phyloP scores from a whole-genome alignment of 2,888 invertebrate species.

The Orthosia gracilis region DNA sequence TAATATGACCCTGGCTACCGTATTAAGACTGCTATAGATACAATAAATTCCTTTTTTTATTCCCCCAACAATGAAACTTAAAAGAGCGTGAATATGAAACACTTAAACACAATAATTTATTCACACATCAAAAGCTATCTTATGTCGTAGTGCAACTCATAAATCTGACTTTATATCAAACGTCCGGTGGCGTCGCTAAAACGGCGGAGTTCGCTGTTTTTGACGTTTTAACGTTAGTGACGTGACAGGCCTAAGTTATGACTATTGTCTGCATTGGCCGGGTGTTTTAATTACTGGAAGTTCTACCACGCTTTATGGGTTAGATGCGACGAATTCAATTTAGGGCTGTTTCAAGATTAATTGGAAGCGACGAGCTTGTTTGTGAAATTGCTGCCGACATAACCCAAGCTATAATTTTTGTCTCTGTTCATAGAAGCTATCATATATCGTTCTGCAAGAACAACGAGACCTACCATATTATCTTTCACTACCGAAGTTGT shows the following conservation, averaged over 20 bases:
- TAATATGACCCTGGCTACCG: not conserved
- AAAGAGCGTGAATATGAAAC: slow-evolving; percentile 26
- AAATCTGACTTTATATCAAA: slow-evolving; percentile 61
- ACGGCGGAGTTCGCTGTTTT: slow-evolving; percentile 59
- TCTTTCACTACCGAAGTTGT: too few relatives aligned
- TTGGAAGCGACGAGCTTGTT: slow-evolving; percentile 7
- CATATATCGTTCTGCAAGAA: not conserved
- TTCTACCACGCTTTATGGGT: slow-evolving; percentile 54
- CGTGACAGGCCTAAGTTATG: slow-evolving; percentile 64
- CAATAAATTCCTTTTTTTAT: not conserved
- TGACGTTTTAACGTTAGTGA: slow-evolving; percentile 66
- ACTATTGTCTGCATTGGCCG: slow-evolving; percentile 58
- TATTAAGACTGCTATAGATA: not conserved
- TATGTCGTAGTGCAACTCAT: slow-evolving; percentile 58
- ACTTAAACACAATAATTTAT: slow-evolving; percentile 45
- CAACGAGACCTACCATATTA: too few relatives aligned
- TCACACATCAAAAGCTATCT: slow-evolving; percentile 62
- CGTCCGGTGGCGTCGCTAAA: slow-evolving; percentile 55
- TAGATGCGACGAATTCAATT: slow-evolving; percentile 59
- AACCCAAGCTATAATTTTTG: not conserved
- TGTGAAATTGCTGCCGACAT: not conserved
- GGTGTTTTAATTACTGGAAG: slow-evolving; percentile 64
- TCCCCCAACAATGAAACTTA: slow-evolving; percentile 40
- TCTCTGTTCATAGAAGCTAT: not conserved
- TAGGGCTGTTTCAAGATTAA: slow-evolving; percentile 27